Evolutionary conservation across 1,140 invertebrate genomes (phyloP).

Genomic region (Bombus superbus): DNA sequence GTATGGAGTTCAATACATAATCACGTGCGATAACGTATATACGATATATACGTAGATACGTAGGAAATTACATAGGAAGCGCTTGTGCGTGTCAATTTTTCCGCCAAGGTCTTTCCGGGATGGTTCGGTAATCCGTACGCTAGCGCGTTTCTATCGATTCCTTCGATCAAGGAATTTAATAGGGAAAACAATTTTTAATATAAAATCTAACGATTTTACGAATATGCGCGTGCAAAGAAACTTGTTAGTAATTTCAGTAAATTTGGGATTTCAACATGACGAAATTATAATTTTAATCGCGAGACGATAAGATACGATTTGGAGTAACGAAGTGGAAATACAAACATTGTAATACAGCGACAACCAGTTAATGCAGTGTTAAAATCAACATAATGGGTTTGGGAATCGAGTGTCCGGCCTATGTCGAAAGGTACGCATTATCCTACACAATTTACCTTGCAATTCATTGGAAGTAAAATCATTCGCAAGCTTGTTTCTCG

Average conservation of each 20-base stretch:
- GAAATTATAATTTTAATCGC: not conserved
- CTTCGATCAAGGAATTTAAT: not conserved
- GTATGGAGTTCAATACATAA: not conserved
- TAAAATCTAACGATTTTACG: too few relatives aligned
- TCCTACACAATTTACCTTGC: constrained; percentile 55
- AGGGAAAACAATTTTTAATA: too few relatives aligned
- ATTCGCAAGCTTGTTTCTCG: constrained; percentile 47
- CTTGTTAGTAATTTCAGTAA: not conserved
- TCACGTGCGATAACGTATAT: not conserved
- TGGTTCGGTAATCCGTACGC: not conserved
- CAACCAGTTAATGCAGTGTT: not conserved
- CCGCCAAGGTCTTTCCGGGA: not conserved
- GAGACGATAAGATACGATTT: too few relatives aligned
- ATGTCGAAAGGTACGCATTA: constrained; percentile 53
- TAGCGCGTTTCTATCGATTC: not conserved
- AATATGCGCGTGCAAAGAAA: too few relatives aligned
- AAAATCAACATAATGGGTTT: constrained; percentile 55
- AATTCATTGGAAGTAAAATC: constrained; percentile 61
- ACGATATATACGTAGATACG: not conserved
- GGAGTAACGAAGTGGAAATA: not conserved
- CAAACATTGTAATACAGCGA: not conserved
- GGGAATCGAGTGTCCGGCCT: not conserved
- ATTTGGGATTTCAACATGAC: not conserved
- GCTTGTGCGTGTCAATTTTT: not conserved
- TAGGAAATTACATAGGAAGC: not conserved